These are phyloP conservation scores for Hypsopygia costalis DNA, from an alignment of 2,888 invertebrate genomes.

Conservation along the genomic window DNA sequence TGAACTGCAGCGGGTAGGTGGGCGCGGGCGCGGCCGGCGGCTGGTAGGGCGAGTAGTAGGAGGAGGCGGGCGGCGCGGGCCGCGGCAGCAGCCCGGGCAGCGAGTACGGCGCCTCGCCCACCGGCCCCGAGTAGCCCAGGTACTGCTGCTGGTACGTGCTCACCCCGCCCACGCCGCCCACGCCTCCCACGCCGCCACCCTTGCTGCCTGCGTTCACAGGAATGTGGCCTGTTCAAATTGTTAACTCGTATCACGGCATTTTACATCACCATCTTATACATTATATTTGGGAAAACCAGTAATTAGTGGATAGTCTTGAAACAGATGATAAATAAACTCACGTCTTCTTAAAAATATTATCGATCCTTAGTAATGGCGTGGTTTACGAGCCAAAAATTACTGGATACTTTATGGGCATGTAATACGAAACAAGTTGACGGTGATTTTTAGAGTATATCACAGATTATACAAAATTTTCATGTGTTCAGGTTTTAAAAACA, in stretches of 20 bases:
- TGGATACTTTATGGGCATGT: too few species aligned
- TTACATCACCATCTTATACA: too few species aligned
- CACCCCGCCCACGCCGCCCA: conserved; percentile 67
- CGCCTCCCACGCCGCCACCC: conserved; percentile 60
- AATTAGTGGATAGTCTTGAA: too few species aligned
- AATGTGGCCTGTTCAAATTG: neutral
- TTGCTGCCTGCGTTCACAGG: conserved; percentile 47
- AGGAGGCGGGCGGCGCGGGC: conserved; percentile 68
- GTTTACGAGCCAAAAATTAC: too few species aligned
- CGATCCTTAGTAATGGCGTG: too few species aligned
- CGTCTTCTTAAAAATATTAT: too few species aligned
- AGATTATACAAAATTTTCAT: too few species aligned
- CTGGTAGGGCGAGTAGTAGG: conserved; percentile 75
- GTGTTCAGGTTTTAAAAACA: too few species aligned
- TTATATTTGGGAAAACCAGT: too few species aligned
- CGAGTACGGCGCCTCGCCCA: conserved; percentile 68
- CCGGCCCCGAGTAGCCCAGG: conserved; percentile 68
- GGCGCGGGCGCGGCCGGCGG: conserved; percentile 79
- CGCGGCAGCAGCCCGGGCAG: conserved; percentile 68
- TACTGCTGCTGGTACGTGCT: conserved; percentile 75
- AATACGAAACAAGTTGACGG: too few species aligned
- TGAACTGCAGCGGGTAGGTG: conserved; percentile 82
- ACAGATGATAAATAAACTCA: too few species aligned
- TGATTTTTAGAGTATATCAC: too few species aligned
- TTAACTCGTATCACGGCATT: conserved; percentile 7